These are phyloP conservation scores for Yasuhikotakia modesta DNA, from an alignment of 2,797 vertebrate species.

Conservation along the genomic window DNA sequence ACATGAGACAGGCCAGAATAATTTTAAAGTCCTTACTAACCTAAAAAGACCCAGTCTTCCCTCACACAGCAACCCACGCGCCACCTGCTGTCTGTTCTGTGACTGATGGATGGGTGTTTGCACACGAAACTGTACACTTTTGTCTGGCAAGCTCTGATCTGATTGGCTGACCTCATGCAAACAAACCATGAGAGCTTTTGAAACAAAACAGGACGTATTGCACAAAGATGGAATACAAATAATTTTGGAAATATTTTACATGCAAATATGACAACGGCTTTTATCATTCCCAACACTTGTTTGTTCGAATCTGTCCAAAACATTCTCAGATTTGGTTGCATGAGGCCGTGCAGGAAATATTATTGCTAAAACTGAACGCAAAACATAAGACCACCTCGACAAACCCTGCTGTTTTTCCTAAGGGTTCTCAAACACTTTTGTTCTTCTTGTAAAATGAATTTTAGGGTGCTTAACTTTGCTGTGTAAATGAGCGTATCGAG, in stretches of 20 bases:
- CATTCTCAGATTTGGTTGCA: neutral
- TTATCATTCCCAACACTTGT: neutral
- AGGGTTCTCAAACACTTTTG: neutral
- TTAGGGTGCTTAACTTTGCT: slow-evolving; percentile 9
- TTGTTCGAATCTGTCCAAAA: neutral
- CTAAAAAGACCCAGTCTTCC: neutral
- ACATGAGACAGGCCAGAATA: slow-evolving; percentile 24
- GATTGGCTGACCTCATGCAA: neutral
- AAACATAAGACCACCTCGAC: neutral
- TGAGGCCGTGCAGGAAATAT: neutral
- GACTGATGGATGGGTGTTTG: neutral
- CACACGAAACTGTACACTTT: neutral
- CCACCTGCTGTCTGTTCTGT: neutral
- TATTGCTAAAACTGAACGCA: neutral
- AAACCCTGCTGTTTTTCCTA: slow-evolving; percentile 5
- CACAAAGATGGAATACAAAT: neutral
- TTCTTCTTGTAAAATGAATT: slow-evolving; percentile 5
- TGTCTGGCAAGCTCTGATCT: neutral
- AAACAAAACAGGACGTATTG: neutral
- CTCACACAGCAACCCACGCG: neutral
- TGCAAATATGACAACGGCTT: neutral
- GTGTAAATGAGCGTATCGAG: slow-evolving; percentile 11
- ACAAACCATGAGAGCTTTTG: neutral
- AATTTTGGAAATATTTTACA: neutral
- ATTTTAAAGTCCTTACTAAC: slow-evolving; percentile 5